Conservation (phyloP, 1,140 invertebrate species). For the Oedothorax gibbosus region DNA sequence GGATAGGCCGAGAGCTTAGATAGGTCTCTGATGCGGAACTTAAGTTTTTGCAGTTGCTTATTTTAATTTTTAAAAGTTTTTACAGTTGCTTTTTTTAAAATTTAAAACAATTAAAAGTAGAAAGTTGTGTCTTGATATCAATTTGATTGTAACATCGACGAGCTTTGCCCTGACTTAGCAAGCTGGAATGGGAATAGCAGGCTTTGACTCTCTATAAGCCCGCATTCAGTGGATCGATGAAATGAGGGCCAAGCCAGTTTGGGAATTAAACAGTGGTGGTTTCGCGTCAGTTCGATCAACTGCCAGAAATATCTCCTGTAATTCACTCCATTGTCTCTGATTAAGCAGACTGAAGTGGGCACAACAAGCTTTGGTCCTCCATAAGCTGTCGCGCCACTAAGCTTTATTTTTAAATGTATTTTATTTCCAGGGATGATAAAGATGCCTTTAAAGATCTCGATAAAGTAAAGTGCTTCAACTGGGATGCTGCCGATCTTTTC, state of each 20-base stretch:
- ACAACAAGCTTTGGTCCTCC: neutral
- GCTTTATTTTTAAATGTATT: neutral
- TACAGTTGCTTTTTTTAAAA: too few species aligned
- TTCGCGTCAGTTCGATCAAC: neutral
- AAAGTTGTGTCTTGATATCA: too few species aligned
- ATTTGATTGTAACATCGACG: too few species aligned
- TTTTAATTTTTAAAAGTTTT: too few species aligned
- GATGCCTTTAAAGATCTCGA: constrained; percentile 46
- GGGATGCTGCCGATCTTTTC: constrained; percentile 44
- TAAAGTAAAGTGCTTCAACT: constrained; percentile 52
- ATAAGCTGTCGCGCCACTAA: neutral
- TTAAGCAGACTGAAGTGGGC: neutral
- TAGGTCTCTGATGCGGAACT: too few species aligned
- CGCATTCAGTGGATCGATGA: neutral
- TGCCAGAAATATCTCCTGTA: neutral
- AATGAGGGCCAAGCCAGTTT: neutral
- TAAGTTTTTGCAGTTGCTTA: too few species aligned
- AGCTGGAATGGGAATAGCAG: neutral
- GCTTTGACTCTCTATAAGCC: neutral
- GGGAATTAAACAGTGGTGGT: neutral
- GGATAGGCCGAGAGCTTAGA: too few species aligned
- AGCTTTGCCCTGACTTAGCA: too few species aligned
- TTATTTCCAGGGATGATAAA: constrained; percentile 41
- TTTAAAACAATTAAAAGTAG: too few species aligned
- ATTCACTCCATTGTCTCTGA: neutral